Evolutionary conservation across 1,140 invertebrate genomes (phyloP), one percentile per base, ranked within the genome.

Genomic region (Euwallacea similis): DNA sequence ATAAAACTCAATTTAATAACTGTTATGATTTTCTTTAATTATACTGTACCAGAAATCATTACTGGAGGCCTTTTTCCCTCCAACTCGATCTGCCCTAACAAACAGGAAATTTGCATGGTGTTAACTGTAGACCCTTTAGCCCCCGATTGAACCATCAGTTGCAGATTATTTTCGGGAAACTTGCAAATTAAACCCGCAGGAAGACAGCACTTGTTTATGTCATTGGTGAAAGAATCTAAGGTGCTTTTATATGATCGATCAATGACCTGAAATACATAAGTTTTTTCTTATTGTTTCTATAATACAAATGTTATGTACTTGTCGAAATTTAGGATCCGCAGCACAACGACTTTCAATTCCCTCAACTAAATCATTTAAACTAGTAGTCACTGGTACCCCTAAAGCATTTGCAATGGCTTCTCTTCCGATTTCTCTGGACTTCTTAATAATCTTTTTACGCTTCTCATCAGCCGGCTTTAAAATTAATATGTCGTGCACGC

Each of bases 121-220:
- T 99, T 98, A 0, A 98, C 96, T 75, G 87, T 91, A 0, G 96
- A 96, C 44, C 98, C 98, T 84, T 99, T 99, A 0, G 98, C 98
- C 58, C 98, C 98, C 10, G 98, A 98, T 79, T 96, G 88, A 0
- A 99, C 96, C 96, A 99, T 99, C 59, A 99, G 81, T 81, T 98
- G 97, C 2, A 99, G 86, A 84, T 98, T 98, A 83, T 99, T 99
- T 6, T 90, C 77, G 0, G 98, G 97, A 81, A 99, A 99, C 71
- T 90, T 88, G 72, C 90, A 89, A 0, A 96, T 81, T 10, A 99
- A 83, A 8, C 93, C 96, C 60, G 85, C 83, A 3, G 93, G 91
- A 62, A 98, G 84, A 81, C 94, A 97, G 77, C 76, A 89, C 88
- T 89, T 91, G 74, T 95, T 97, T 53, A 99, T 97, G 21, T 91